phyloP scores from a whole-genome alignment of 1,140 invertebrate species.

The Phortica variegata region DNA sequence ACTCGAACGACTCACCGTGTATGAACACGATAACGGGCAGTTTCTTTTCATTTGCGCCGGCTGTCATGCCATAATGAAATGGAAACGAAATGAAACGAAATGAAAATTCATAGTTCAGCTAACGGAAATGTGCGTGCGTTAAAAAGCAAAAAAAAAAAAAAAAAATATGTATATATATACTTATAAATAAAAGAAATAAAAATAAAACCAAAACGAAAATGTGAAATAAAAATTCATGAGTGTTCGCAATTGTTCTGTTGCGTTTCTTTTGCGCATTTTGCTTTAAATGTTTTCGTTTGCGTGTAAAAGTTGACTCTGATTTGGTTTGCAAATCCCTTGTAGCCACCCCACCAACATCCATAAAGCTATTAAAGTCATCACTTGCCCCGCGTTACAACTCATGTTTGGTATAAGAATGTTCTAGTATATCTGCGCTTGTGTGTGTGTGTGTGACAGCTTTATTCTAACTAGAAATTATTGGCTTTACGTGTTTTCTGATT shows the following conservation, averaged over 20 bases:
- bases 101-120: neutral
- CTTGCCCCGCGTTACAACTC: too few species aligned
- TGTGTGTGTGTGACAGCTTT: constrained; percentile 14
- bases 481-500: constrained; percentile 36
- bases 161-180: too few species aligned
- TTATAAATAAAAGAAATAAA: constrained; percentile 1
- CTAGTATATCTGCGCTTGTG: constrained; percentile 1
- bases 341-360: too few species aligned
- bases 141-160: too few species aligned
- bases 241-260: neutral
- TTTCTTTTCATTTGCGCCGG: constrained; percentile 63
- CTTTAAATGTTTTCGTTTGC: constrained; percentile 39
- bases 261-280: neutral
- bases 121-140: too few species aligned
- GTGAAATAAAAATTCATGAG: constrained; percentile 18
- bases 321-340: neutral
- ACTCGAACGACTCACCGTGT: constrained; percentile 93
- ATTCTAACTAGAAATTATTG: constrained; percentile 37
- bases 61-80: constrained; percentile 34
- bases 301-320: constrained; percentile 30
- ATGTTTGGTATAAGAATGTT: too few species aligned
- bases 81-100: constrained; percentile 18
- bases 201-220: neutral
- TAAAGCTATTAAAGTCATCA: too few species aligned
- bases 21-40: constrained; percentile 90